Percentiles rank a stretch among this genome's conserved stretches.
phyloP scores from a whole-genome alignment of 2,797 vertebrate genomes.

The Myoxocephalus aenaeus region DNA sequence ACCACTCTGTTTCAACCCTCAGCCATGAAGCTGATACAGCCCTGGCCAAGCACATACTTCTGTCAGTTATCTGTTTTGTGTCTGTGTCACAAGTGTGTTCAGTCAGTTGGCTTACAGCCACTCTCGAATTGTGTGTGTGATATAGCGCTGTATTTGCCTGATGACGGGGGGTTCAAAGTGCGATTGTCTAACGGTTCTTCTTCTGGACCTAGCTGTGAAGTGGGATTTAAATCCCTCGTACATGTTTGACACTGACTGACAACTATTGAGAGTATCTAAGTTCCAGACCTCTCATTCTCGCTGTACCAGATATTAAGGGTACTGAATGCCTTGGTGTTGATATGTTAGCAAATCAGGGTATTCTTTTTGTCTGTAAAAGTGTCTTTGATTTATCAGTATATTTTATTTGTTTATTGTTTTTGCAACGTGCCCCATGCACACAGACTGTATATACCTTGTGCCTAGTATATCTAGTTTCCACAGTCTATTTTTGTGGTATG shows the following conservation, averaged over 20 bases:
- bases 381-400: slow-evolving; percentile 70
- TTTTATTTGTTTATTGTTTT: slow-evolving; percentile 71
- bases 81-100: slow-evolving; percentile 58
- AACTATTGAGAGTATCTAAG: slow-evolving; percentile 71
- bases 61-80: slow-evolving; percentile 62
- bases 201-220: slow-evolving; percentile 75
- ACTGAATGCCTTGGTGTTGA: slow-evolving; percentile 86
- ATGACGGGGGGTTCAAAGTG: slow-evolving; percentile 67
- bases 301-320: slow-evolving; percentile 78
- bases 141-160: slow-evolving; percentile 55
- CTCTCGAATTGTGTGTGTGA: slow-evolving; percentile 5
- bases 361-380: slow-evolving; percentile 78
- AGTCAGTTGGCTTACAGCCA: slow-evolving; percentile 48
- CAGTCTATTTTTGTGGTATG: slow-evolving; percentile 88
- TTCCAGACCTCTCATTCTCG: slow-evolving; percentile 76
- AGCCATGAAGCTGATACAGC: slow-evolving; percentile 62
- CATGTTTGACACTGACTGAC: slow-evolving; percentile 79
- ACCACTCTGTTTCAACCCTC: slow-evolving; percentile 69
- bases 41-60: slow-evolving; percentile 52
- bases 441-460: slow-evolving; percentile 87
- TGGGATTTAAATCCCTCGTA: slow-evolving; percentile 67
- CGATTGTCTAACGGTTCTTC: slow-evolving; percentile 65
- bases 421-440: slow-evolving; percentile 86
- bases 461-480: slow-evolving; percentile 88
- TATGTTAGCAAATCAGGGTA: slow-evolving; percentile 87